Conservation (phyloP, 1,140 invertebrate genomes). For the Eubasilissa regina region DNA sequence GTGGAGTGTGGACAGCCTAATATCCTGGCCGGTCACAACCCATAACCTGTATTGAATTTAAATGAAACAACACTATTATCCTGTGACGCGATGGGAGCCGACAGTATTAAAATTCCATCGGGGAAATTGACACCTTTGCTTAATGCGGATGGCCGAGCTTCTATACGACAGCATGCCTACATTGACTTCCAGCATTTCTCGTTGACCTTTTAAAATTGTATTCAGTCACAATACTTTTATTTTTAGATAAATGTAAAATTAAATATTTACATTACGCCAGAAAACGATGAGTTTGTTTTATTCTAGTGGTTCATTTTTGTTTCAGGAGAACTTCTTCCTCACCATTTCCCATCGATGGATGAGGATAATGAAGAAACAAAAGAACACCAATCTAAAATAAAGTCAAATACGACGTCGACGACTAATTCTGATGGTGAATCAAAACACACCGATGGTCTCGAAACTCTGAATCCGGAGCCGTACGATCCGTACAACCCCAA, state of each 20-base stretch:
- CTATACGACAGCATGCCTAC: constrained; percentile 7
- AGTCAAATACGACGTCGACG: constrained; percentile 69
- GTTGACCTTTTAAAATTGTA: constrained; percentile 1
- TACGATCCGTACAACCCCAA: constrained; percentile 71
- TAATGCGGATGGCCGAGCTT: not conserved
- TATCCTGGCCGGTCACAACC: constrained; percentile 54
- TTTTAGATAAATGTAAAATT: not conserved
- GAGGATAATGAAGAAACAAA: constrained; percentile 56
- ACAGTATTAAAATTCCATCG: constrained; percentile 45
- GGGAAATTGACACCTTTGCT: constrained; percentile 30
- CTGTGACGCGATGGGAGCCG: constrained; percentile 28
- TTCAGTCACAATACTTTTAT: not conserved
- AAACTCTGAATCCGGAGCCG: constrained; percentile 65
- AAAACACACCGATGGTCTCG: constrained; percentile 55
- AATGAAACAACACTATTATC: constrained; percentile 42
- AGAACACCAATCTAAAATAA: constrained; percentile 61
- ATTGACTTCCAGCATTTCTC: not conserved
- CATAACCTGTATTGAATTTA: constrained; percentile 57
- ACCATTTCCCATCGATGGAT: constrained; percentile 60
- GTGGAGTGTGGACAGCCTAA: constrained; percentile 42
- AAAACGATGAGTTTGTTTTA: not conserved
- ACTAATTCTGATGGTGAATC: constrained; percentile 63
- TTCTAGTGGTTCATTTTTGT: constrained; percentile 55
- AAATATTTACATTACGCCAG: not conserved
- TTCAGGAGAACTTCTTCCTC: constrained; percentile 64